Evolutionary conservation across 2,113 vertebrate genomes (phyloP), one percentile per base, ranked within the genome.

Genomic region (Narcine bancroftii): DNA sequence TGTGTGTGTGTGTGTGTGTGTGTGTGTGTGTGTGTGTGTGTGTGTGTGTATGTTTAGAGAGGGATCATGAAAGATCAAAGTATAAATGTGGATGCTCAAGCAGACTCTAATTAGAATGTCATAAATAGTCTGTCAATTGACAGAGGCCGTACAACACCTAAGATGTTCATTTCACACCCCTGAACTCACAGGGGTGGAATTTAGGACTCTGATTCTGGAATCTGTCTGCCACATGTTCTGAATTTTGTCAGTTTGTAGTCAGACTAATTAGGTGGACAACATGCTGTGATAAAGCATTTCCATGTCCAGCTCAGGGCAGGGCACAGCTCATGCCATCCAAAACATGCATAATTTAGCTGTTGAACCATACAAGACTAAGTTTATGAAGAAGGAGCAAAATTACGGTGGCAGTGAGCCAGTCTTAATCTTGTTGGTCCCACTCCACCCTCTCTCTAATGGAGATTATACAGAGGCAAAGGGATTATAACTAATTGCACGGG

Each of bases 161-260:
- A 65, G 89, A 91, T 91, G 21, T 65, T 91, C 89, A 69, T 24
- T 47, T 91, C 89, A 91, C 89, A 91, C 65, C 39, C 81, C n/a
- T 85, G 81, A 60, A 53, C 53, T 87, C 81, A 87, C 15, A 56
- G 81, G 89, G 39, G 29, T 69, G 42, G 89, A 69, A 69, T 91
- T 91, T 91, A 69, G 24, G 89, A 69, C 89, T 69, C 24, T 91
- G 89, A 91, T 69, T 66, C 65, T 11, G 39, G 39, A 91, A 91
- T 91, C 65, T 91, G 89, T 45, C 89, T 47, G 89, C 89, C 89
- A 91, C 89, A 91, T 91, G 63, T 69, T 91, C 63, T 71, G 89
- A 91, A 65, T 69, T 91, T 66, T 91, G 89, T 89, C 89, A 89
- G 56, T 89, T 89, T 89, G 85, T 89, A 89, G 60, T 89, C 63